These are phyloP conservation scores for Toxotes lorentzi DNA, from an alignment of 2,797 vertebrate genomes.

Conservation along the genomic window DNA sequence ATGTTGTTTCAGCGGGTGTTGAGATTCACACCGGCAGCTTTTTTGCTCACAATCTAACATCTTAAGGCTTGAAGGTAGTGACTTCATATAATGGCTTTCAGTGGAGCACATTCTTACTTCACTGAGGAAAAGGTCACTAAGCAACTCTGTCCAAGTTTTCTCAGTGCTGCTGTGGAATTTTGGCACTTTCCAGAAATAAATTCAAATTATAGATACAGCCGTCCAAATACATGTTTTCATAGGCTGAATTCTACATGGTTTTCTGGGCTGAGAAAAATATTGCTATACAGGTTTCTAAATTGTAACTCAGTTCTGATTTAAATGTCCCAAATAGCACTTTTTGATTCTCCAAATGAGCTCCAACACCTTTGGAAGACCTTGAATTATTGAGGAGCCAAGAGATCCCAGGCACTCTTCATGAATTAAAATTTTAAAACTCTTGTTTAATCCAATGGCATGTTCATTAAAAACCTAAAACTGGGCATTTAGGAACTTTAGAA, in stretches of 20 bases:
- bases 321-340: slow-evolving; percentile 64
- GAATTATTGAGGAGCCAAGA: slow-evolving; percentile 80
- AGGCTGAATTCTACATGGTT: not conserved
- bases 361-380: slow-evolving; percentile 76
- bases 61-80: slow-evolving; percentile 8
- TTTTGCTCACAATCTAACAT: slow-evolving; percentile 16
- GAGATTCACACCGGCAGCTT: slow-evolving; percentile 28
- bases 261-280: not conserved
- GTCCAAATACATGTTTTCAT: slow-evolving; percentile 9
- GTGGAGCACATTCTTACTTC: slow-evolving; percentile 5
- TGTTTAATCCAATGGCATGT: slow-evolving; percentile 78
- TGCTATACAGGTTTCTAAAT: slow-evolving; percentile 14
- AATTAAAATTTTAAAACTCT: slow-evolving; percentile 78
- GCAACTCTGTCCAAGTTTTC: slow-evolving; percentile 9
- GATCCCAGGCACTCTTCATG: slow-evolving; percentile 71
- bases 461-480: slow-evolving; percentile 77
- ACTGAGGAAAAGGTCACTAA: slow-evolving; percentile 19
- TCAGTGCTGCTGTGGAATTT: slow-evolving; percentile 10
- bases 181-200: slow-evolving; percentile 14
- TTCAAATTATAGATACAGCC: slow-evolving; percentile 29
- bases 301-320: slow-evolving; percentile 43
- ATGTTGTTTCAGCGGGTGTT: slow-evolving; percentile 22
- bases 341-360: slow-evolving; percentile 71
- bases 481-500: slow-evolving; percentile 70
- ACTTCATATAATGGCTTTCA: slow-evolving; percentile 43